Evolutionary conservation across 2,113 vertebrate genomes (phyloP), one percentile per base, ranked within the genome.

Genomic region (Peromyscus californicus): DNA sequence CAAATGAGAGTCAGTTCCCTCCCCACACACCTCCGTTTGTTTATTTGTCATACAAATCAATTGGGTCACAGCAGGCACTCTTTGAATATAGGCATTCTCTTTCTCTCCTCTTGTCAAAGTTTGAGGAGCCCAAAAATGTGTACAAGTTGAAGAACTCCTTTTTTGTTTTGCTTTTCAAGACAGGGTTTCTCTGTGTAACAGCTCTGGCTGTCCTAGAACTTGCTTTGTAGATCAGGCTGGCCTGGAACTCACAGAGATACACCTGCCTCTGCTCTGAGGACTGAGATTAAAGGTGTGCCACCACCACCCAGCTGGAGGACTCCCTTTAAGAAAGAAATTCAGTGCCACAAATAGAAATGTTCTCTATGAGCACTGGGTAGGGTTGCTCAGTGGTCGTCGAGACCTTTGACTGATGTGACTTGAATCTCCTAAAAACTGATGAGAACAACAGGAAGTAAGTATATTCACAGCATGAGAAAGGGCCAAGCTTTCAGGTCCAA

Each of bases 251-350:
- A 70, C 5, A 17, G 67, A 70, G 67, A 70, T 36, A 26, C 29
- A 29, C 26, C 67, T 70, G 67, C 67, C 67, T 17, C 67, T 70
- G 31, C 67, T 13, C 67, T 33, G 33, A 70, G 67, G 36, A 15
- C 67, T 70, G 15, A 33, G 15, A 17, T 36, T 36, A 5, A 70
- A 70, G 33, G 15, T 36, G 15, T 70, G 67, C 67, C 29, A 70
- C 67, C 31, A 36, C 67, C 15, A 70, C 69, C 33, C 65, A 31
- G 9, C 3, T 82, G 11, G 2, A 42, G 13, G 57, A 16, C 39
- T 72, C 24, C 13, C 94, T 90, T 78, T 83, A 93, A 83, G n/a
- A 93, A 78, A 91, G 86, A 22, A 88, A 69, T 69, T 54, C 24
- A 67, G 19, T 63, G 7, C 82, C 13, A 61, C 12, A 84, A 74